Conservation (phyloP, 2,888 invertebrate species). For the Strigamia maritima region DNA sequence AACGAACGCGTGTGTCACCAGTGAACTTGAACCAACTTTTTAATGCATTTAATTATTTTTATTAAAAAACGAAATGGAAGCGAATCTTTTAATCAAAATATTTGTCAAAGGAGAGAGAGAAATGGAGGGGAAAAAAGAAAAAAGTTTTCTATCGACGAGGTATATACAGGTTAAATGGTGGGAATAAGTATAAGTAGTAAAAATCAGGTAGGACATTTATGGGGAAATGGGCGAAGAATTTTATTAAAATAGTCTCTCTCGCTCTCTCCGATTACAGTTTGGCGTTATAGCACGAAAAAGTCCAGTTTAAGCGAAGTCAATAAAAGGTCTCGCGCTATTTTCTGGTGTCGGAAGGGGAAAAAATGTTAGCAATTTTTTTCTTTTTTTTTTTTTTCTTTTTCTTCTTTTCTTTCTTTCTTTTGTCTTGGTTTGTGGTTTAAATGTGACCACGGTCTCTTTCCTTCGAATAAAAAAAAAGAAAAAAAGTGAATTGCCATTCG, state of each 20-base stretch:
- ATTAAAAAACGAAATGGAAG: too few relatives aligned
- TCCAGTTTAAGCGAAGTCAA: conserved; percentile 11
- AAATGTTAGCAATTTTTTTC: neutral
- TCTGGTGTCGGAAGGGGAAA: neutral
- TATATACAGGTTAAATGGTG: neutral
- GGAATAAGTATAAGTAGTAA: neutral
- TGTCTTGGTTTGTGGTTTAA: neutral
- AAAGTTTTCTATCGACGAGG: neutral
- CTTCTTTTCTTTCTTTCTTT: neutral
- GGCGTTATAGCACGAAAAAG: neutral
- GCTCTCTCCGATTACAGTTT: neutral
- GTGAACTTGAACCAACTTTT: too few relatives aligned
- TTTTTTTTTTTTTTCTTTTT: neutral
- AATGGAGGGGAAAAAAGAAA: too few relatives aligned
- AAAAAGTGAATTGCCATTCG: conserved; percentile 16
- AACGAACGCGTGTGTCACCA: neutral
- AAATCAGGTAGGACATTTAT: neutral
- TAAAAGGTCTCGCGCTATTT: neutral
- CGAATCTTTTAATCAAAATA: too few relatives aligned
- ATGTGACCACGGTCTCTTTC: conserved; percentile 19
- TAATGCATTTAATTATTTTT: too few relatives aligned
- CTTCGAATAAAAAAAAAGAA: neutral
- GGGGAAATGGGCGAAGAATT: neutral
- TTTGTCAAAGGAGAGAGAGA: too few relatives aligned
- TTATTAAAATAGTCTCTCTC: conserved; percentile 18